Evolutionary conservation across 2,888 invertebrate species (phyloP), one percentile per base, ranked within the genome.

Genomic region (Andrena chrysosceles): DNA sequence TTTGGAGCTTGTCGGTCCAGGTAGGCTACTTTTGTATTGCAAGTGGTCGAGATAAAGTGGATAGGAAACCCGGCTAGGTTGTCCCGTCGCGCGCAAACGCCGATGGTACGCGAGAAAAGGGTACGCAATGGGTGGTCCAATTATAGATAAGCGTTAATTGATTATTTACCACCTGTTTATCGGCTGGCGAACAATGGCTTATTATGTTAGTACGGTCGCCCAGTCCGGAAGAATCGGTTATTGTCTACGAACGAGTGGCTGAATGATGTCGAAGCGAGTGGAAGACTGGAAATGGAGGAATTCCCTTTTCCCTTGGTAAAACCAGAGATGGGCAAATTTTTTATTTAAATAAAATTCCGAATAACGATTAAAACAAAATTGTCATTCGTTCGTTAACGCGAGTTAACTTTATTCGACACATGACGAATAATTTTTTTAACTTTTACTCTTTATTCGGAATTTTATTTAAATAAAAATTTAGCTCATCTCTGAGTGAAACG

Each of bases 81-180:
- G 42, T 42, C 42, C 42, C 42, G 42, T 1, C 42, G 42, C 42
- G 66, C 59, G 64, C 29, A 20, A 26, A 26, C 26, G 31, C 29
- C 6, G 63, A 7, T 20, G 23, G 26, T 35, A 69, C 73, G 26
- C 35, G 69, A 16, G 26, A 72, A 59, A 16, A 26, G 26, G 62
- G 67, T 59, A 48, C 67, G 29, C 23, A 35, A 52, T 20, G 49
- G 66, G 48, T 68, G 56, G 72, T 70, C 59, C 77, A 81, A 86
- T 88, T 83, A 80, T 52, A 84, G 80, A 83, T 79, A 84, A 83
- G 70, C 72, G 79, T 85, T 82, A 85, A 90, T 84, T 85, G 84
- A 85, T 84, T 90, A 85, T 87, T 90, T 83, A 80, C 52, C 80
- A 78, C 52, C 66, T 69, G 80, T 80, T 81, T 77, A 85, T 68